phyloP scores from a whole-genome alignment of 1,140 invertebrate species.

The Chelonus insularis region DNA sequence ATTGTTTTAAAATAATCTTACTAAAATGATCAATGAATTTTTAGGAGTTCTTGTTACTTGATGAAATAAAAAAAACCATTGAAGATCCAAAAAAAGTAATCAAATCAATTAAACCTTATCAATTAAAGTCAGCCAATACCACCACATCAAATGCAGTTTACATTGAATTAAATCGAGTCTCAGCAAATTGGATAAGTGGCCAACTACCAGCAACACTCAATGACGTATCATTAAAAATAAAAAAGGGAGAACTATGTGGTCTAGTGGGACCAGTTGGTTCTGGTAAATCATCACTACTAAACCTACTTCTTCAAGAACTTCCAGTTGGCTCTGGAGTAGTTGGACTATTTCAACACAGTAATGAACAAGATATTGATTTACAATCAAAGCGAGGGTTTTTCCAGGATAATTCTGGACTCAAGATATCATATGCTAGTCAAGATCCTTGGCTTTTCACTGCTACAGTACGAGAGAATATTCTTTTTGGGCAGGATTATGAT shows the following conservation, averaged over 20 bases:
- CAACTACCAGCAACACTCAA: no score
- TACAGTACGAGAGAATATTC: slow-evolving; percentile 75
- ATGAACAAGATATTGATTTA: neutral
- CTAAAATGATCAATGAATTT: no score
- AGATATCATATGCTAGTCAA: slow-evolving; percentile 74
- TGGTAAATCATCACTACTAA: slow-evolving; percentile 77
- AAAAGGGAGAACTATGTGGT: slow-evolving; percentile 60
- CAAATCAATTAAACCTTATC: no score
- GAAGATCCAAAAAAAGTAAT: no score
- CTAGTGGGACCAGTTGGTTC: slow-evolving; percentile 79
- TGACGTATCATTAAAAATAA: no score
- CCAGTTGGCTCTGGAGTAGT: slow-evolving; percentile 66
- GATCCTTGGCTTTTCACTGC: slow-evolving; percentile 77
- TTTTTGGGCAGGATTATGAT: slow-evolving; percentile 75
- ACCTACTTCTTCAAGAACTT: slow-evolving; percentile 74
- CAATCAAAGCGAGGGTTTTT: slow-evolving; percentile 28
- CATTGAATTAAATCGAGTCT: no score
- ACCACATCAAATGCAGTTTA: no score
- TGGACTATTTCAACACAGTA: slow-evolving; percentile 59
- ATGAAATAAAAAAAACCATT: no score
- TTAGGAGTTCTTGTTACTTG: no score
- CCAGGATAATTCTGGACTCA: slow-evolving; percentile 57
- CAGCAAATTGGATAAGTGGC: no score
- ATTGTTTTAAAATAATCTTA: no score
- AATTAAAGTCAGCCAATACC: no score